Conservation (phyloP, 2,888 invertebrate species). For the Linyphia triangularis region DNA sequence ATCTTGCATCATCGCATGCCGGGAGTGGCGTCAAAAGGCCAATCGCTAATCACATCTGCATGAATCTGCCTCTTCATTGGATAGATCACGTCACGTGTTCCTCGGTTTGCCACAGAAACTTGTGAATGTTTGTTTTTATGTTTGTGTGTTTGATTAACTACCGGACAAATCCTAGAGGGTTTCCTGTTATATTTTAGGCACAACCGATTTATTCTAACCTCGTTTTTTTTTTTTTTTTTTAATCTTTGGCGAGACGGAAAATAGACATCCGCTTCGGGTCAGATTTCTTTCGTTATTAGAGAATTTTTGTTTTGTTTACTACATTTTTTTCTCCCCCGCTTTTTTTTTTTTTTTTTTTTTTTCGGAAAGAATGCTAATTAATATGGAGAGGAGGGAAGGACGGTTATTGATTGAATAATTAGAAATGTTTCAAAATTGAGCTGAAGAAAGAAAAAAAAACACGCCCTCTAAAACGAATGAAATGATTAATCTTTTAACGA, state of each 20-base stretch:
- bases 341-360: not conserved
- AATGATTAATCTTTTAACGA: too few species aligned
- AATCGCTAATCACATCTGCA: slow-evolving; percentile 42
- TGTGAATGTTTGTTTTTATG: not conserved
- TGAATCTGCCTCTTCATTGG: slow-evolving; percentile 42
- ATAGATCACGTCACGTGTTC: not conserved
- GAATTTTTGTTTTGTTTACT: too few species aligned
- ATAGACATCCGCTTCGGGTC: slow-evolving; percentile 49
- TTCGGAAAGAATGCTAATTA: too few species aligned
- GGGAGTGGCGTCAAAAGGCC: slow-evolving; percentile 55
- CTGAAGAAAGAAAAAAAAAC: too few species aligned
- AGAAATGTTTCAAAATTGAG: too few species aligned
- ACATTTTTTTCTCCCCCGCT: too few species aligned
- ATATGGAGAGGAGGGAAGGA: too few species aligned
- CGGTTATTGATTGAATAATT: too few species aligned
- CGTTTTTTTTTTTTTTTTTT: slow-evolving; percentile 1
- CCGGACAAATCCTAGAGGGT: slow-evolving; percentile 15
- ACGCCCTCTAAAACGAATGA: too few species aligned
- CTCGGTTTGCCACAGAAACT: not conserved
- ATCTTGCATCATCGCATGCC: slow-evolving; percentile 7
- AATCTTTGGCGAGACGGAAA: slow-evolving; percentile 29
- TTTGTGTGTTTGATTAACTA: not conserved
- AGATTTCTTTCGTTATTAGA: slow-evolving; percentile 1
- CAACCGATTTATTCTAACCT: slow-evolving; percentile 37
- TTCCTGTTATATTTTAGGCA: slow-evolving; percentile 37